Percentiles rank a stretch among this genome's conserved stretches.
phyloP scores from a whole-genome alignment of 2,888 invertebrate species.

The Nesidiocoris tenuis region DNA sequence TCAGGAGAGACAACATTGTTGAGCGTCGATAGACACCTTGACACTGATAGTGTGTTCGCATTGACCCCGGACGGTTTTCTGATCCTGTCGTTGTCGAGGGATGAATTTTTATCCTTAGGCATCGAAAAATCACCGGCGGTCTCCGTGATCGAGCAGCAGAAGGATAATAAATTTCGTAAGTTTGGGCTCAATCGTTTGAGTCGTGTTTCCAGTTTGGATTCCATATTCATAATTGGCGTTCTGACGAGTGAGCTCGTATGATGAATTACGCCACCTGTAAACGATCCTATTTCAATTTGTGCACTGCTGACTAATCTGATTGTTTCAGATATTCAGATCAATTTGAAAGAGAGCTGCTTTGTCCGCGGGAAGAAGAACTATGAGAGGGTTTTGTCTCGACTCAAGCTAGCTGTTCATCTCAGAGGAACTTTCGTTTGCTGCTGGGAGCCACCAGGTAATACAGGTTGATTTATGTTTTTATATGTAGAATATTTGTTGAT shows the following conservation, averaged over 20 bases:
- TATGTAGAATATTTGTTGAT: too few species aligned
- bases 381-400: constrained; percentile 14
- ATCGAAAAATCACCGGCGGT: constrained; percentile 54
- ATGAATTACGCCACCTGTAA: too few species aligned
- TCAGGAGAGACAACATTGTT: constrained; percentile 58
- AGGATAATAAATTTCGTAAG: constrained; percentile 36
- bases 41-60: constrained; percentile 58
- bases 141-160: constrained; percentile 26
- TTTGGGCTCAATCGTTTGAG: too few species aligned
- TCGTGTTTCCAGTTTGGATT: too few species aligned
- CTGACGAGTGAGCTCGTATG: too few species aligned
- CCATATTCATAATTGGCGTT: too few species aligned
- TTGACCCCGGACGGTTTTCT: constrained; percentile 59
- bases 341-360: constrained; percentile 36
- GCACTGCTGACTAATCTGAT: too few species aligned
- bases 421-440: constrained; percentile 18
- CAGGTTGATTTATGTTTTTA: neutral
- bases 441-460: constrained; percentile 30
- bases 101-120: constrained; percentile 60
- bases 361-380: constrained; percentile 34
- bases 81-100: constrained; percentile 57
- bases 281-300: too few species aligned
- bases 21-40: constrained; percentile 57
- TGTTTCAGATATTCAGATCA: constrained; percentile 28
- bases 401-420: constrained; percentile 8